Conservation (phyloP, 2,888 invertebrate genomes). For the Encarsia formosa region DNA sequence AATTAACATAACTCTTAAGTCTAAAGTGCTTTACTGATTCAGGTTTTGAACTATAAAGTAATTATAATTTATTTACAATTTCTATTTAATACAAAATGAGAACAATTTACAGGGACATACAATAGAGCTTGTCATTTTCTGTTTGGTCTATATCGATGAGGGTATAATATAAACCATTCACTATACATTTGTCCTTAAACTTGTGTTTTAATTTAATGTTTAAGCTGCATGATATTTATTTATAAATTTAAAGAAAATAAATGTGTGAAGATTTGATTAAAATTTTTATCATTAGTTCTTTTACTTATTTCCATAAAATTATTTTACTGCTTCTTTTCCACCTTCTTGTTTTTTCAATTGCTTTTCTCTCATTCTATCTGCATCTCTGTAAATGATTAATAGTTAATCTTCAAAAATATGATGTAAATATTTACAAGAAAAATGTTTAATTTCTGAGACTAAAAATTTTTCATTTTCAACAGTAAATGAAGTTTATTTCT, state of each 20-base stretch:
- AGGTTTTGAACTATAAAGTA: conserved; percentile 13
- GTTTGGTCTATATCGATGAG: conserved; percentile 6
- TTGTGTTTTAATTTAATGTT: not conserved
- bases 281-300: no score
- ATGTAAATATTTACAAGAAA: no score
- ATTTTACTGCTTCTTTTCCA: conserved; percentile 20
- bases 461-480: no score
- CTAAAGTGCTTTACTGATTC: conserved; percentile 22
- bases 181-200: conserved; percentile 8
- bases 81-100: conserved; percentile 15
- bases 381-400: conserved; percentile 62
- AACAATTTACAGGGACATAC: conserved; percentile 9
- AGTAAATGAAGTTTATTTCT: no score
- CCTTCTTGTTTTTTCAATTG: conserved; percentile 69
- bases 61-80: conserved; percentile 25
- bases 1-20: conserved; percentile 24
- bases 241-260: conserved; percentile 16
- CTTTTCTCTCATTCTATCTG: conserved; percentile 83
- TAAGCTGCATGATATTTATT: conserved; percentile 16
- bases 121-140: conserved; percentile 14
- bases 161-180: conserved; percentile 4
- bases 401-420: no score
- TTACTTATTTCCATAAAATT: conserved; percentile 13
- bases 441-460: no score
- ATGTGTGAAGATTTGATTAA: no score